Percentiles rank a stretch among this genome's conserved stretches.
Evolutionary conservation across 2,888 invertebrate genomes (phyloP).

Genomic region (Coronaproctus castanopsis): DNA sequence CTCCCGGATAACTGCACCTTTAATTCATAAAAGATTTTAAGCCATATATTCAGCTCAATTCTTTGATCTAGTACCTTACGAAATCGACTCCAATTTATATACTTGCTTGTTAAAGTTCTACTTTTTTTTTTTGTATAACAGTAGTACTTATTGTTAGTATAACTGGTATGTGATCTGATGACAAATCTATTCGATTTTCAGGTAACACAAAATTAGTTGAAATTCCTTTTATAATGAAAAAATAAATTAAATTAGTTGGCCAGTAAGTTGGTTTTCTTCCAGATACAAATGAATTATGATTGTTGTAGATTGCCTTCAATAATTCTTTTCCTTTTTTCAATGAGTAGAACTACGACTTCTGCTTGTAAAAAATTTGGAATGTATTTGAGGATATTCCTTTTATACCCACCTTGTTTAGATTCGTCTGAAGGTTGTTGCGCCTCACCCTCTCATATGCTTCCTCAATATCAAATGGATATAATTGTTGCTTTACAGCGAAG

Average conservation of each 20-base stretch:
- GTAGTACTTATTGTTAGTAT: not conserved
- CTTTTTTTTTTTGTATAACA: not conserved
- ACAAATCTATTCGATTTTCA: not conserved
- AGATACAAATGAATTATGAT: not conserved
- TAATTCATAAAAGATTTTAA: not conserved
- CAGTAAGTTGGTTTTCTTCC: not conserved
- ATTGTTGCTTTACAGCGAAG: too few relatives aligned
- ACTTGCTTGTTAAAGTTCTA: not conserved
- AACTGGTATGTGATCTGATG: not conserved
- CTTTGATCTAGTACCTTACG: not conserved
- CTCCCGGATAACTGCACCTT: not conserved
- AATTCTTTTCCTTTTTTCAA: not conserved
- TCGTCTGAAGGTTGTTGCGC: too few relatives aligned
- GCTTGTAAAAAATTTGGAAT: too few relatives aligned
- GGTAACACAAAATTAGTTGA: not conserved
- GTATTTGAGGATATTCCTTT: too few relatives aligned
- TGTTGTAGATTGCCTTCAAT: not conserved
- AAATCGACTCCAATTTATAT: not conserved
- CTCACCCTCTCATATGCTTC: too few relatives aligned
- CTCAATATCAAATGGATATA: too few relatives aligned
- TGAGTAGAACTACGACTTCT: too few relatives aligned
- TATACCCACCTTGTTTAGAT: too few relatives aligned
- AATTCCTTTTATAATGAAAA: not conserved
- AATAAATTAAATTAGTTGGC: not conserved
- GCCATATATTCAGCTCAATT: not conserved